Base-by-base conservation (phyloP, 2,888 invertebrate species). In the Proisotoma minuta region DNA sequence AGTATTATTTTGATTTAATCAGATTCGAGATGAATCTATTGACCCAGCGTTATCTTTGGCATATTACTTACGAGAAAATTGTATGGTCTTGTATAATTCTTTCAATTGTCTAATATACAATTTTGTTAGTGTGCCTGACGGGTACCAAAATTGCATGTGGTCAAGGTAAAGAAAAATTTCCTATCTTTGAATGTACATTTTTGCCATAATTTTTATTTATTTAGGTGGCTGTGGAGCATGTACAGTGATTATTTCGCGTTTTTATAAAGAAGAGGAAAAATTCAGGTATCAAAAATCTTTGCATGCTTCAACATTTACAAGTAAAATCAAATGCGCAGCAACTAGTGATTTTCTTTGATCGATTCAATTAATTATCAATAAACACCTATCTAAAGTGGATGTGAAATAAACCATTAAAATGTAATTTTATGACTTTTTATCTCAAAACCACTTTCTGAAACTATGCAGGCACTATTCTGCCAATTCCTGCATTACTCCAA, bases 141-240 rank as follows among this genome's bases (percentile, higher is more conserved):
- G 5, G 56, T 4, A 50, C 10, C 10, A 43, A 43, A 20, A 12
- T 50, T 5, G n/a, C n/a, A n/a, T n/a, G n/a, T n/a, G n/a, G n/a
- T n/a, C n/a, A n/a, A n/a, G n/a, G n/a, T n/a, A n/a, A n/a, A n/a
- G n/a, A n/a, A n/a, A n/a, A n/a, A n/a, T n/a, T n/a, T n/a, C n/a
- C n/a, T n/a, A n/a, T n/a, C n/a, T n/a, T n/a, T n/a, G n/a, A n/a
- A n/a, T n/a, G n/a, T n/a, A n/a, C n/a, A n/a, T n/a, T n/a, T n/a
- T n/a, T n/a, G n/a, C n/a, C n/a, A n/a, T n/a, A n/a, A n/a, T n/a
- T n/a, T n/a, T n/a, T n/a, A n/a, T n/a, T n/a, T n/a, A 89, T 0
- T 95, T 95, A 81, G 95, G 95, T 26, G 94, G 93, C 1, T 96
- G 95, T 76, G 95, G 95, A 0, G 92, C 94, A 1, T 96, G 96